These are phyloP conservation scores for Galeruca laticollis DNA, from an alignment of 2,888 invertebrate genomes.

Conservation along the genomic window DNA sequence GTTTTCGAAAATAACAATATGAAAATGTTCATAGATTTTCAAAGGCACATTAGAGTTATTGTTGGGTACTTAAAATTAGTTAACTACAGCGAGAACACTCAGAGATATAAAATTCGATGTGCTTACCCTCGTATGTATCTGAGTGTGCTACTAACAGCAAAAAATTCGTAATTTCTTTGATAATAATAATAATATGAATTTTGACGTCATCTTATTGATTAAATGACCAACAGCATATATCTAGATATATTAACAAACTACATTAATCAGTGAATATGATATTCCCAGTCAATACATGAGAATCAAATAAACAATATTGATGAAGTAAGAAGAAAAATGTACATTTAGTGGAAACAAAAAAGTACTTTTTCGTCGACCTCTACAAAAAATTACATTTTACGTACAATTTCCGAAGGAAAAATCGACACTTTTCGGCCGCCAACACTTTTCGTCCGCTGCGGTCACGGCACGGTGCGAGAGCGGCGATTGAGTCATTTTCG, in stretches of 20 bases:
- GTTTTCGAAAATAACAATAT: slow-evolving; percentile 14
- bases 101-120: background rate
- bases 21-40: slow-evolving; percentile 43
- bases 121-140: slow-evolving; percentile 5
- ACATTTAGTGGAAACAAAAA: too few relatives aligned
- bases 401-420: too few relatives aligned
- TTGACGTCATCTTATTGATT: slow-evolving; percentile 33
- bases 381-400: too few relatives aligned
- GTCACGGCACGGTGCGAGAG: too few relatives aligned
- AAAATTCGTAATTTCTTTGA: background rate
- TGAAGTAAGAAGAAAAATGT: too few relatives aligned
- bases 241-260: slow-evolving; percentile 41
- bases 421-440: too few relatives aligned
- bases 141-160: background rate
- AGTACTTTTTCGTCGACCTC: too few relatives aligned
- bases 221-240: slow-evolving; percentile 40
- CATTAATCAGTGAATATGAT: slow-evolving; percentile 1
- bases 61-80: slow-evolving; percentile 52
- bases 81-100: slow-evolving; percentile 24
- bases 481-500: too few relatives aligned
- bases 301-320: too few relatives aligned
- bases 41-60: slow-evolving; percentile 53
- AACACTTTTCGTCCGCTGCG: too few relatives aligned
- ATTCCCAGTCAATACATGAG: background rate
- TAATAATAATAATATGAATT: slow-evolving; percentile 42